Evolutionary conservation across 30 jellyfish, hydroid and myxozoan genomes (phyloP).

Genomic region (Aurelia coerulea): DNA sequence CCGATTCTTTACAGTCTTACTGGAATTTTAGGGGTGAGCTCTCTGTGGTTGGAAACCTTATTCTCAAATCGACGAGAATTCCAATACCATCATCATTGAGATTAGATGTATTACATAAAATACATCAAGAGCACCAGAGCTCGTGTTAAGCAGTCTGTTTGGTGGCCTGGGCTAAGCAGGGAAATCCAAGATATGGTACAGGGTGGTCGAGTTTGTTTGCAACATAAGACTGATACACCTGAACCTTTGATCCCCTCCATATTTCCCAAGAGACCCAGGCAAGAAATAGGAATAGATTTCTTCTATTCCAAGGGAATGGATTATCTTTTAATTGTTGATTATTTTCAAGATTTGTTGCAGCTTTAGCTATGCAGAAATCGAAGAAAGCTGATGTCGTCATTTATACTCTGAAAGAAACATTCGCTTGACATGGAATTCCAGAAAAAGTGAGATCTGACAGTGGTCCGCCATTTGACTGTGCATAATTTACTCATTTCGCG

Average conservation of each 20-base stretch:
- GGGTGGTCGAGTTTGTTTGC: slow-evolving; percentile 33
- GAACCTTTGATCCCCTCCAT: slow-evolving; percentile 32
- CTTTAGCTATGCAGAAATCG: no score
- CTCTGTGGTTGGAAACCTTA: slow-evolving; percentile 34
- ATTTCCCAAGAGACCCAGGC: slow-evolving; percentile 17
- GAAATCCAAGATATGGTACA: neutral
- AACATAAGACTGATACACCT: slow-evolving; percentile 7
- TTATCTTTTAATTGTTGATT: no score
- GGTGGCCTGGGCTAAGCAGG: neutral
- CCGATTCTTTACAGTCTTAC: neutral
- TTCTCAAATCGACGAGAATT: slow-evolving; percentile 3
- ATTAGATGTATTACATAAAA: slow-evolving; percentile 15
- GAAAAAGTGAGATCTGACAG: neutral
- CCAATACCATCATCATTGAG: slow-evolving; percentile 25
- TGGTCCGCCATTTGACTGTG: neutral
- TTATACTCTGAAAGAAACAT: neutral
- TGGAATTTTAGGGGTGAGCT: neutral
- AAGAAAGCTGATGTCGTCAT: slow-evolving; percentile 1
- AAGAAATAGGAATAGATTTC: slow-evolving; percentile 15
- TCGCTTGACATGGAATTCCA: neutral
- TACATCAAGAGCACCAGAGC: slow-evolving; percentile 34
- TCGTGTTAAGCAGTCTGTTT: slow-evolving; percentile 17
- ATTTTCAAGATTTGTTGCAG: no score
- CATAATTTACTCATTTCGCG: neutral
- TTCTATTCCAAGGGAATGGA: slow-evolving; percentile 18